Percentiles rank a stretch among this genome's conserved stretches.
These are phyloP conservation scores for Atrichornis clamosus DNA, from an alignment of 2,113 vertebrate species.

Conservation along the genomic window DNA sequence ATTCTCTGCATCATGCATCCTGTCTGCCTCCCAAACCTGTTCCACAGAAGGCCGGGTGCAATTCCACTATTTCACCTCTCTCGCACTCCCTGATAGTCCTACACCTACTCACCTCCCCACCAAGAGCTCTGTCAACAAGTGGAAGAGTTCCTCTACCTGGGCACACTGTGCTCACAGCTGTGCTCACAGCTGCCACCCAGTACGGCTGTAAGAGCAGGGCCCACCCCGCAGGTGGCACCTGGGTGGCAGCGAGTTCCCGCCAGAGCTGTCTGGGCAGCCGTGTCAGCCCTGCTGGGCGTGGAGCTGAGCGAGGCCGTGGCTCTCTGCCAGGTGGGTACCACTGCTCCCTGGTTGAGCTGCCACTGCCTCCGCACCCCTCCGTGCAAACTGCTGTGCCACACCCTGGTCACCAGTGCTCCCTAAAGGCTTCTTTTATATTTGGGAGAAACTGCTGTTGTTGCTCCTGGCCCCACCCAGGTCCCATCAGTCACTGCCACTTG, in stretches of 20 bases:
- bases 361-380: not conserved
- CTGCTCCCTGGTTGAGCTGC: fast-evolving
- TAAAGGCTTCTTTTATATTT: not conserved
- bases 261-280: not conserved
- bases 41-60: not conserved
- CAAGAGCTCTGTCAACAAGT: not conserved
- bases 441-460: not conserved
- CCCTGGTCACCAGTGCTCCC: not conserved
- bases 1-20: not conserved
- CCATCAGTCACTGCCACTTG: not conserved
- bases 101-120: too few relatives aligned
- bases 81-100: not conserved
- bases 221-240: not conserved
- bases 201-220: not conserved
- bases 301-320: not conserved
- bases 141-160: not conserved
- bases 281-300: not conserved
- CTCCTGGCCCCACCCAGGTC: not conserved
- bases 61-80: not conserved
- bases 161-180: not conserved
- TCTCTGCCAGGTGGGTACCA: not conserved
- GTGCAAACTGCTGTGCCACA: not conserved
- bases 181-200: not conserved
- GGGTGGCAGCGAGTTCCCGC: not conserved
- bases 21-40: not conserved